A percentile compares a stretch with the other conserved stretches of the same genome.
These are phyloP conservation scores for Caenorhabditis briggsae DNA, from an alignment of 1,140 invertebrate species.

Conservation along the genomic window DNA sequence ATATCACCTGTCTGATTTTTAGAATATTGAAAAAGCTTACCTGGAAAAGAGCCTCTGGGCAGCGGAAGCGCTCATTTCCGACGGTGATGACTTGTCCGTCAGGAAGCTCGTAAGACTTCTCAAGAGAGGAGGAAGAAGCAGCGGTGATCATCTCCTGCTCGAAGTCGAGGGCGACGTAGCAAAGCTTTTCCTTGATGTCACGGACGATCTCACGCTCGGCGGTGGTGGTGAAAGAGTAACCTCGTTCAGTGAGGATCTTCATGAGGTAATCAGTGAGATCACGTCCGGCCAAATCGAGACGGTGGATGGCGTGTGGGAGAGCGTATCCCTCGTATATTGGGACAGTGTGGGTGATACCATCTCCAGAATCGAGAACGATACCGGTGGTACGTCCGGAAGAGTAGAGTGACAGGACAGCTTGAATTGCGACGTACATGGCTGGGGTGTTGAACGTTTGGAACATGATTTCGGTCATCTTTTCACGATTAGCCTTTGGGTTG, in stretches of 20 bases:
- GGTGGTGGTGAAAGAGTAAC: too few relatives aligned
- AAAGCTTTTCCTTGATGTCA: conserved; percentile 85
- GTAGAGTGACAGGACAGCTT: conserved; percentile 73
- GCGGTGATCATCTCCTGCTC: conserved; percentile 95
- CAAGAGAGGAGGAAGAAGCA: conserved; percentile 80
- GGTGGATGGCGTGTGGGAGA: too few relatives aligned
- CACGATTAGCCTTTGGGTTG: conserved; percentile 79
- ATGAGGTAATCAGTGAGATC: too few relatives aligned
- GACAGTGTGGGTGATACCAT: neutral
- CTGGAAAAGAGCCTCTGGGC: conserved; percentile 81
- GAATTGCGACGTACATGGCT: conserved; percentile 78
- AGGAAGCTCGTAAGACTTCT: conserved; percentile 80
- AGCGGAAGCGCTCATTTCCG: conserved; percentile 79
- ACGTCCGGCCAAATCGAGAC: too few relatives aligned
- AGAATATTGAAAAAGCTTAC: neutral
- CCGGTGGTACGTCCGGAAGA: conserved; percentile 56
- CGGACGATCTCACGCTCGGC: conserved; percentile 77
- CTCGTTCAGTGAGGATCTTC: too few relatives aligned
- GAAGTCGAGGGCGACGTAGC: conserved; percentile 88
- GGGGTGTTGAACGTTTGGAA: conserved; percentile 79
- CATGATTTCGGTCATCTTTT: conserved; percentile 76
- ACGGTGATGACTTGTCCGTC: conserved; percentile 79
- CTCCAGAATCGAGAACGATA: too few relatives aligned
- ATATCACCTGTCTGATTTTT: too few relatives aligned
- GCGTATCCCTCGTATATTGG: too few relatives aligned